These are phyloP conservation scores for Aphelocoma californica DNA, from an alignment of 2,797 vertebrate genomes.

Conservation along the genomic window DNA sequence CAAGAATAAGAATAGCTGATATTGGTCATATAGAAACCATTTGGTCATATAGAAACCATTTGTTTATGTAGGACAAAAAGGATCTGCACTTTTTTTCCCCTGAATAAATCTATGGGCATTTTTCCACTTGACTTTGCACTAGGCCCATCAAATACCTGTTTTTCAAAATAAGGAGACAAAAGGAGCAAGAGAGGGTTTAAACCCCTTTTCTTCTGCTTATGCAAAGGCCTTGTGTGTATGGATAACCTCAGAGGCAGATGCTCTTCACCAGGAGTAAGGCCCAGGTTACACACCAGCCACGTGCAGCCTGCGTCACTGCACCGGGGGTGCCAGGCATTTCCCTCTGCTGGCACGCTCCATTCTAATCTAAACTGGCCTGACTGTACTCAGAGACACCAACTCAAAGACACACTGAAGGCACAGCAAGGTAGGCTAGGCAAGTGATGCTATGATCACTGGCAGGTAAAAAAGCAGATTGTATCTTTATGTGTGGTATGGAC, in stretches of 20 bases:
- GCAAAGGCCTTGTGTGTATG: not conserved
- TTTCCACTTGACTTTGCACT: not conserved
- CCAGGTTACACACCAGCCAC: not conserved
- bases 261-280: not conserved
- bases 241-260: not conserved
- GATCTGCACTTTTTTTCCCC: not conserved
- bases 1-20: not conserved
- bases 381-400: not conserved
- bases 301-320: not conserved
- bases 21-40: not conserved
- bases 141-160: not conserved
- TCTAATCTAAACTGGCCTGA: not conserved
- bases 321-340: not conserved
- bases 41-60: not conserved
- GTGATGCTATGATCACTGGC: not conserved
- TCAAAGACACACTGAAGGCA: not conserved
- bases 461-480: not conserved
- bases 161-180: not conserved
- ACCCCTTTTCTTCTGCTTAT: not conserved
- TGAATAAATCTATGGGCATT: not conserved
- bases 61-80: not conserved
- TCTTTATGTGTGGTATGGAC: not conserved
- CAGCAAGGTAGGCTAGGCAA: not conserved
- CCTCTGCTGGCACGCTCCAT: fast-evolving
- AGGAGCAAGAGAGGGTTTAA: not conserved